Evolutionary conservation across 1,140 invertebrate genomes (phyloP), one percentile per base, ranked within the genome.

Genomic region (Brachionus koreanus): DNA sequence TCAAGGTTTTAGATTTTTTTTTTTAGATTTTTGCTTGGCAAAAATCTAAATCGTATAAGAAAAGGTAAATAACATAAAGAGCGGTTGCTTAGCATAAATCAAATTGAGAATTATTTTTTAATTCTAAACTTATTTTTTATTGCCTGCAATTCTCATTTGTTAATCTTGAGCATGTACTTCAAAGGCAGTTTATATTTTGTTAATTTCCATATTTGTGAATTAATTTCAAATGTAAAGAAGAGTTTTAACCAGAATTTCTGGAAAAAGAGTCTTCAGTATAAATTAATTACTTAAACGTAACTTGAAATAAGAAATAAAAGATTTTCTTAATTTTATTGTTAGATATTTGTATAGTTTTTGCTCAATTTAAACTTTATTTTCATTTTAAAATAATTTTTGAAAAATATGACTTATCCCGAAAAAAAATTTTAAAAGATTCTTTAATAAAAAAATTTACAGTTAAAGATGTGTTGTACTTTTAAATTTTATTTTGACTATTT

Each of bases 21-120:
- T 65, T 65, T 35, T 5, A 37, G 23, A 33, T n/a, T 33, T 33
- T 65, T 46, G 29, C 19, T 57, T 57, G 16, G 49, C 49, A n/a
- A 57, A 69, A 19, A 69, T 33, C 65, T n/a, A 39, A 69, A 12
- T 69, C 7, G 37, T 4, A 69, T 19, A 69, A 69, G 37, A 69
- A 69, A 69, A 69, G 37, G 29, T 37, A 69, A 69, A 69, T 69
- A 69, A 69, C 29, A 69, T 69, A 37, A 69, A 69, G 37, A 69
- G 65, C 65, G 65, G 65, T 69, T 69, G 65, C 65, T 69, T 69
- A 69, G 65, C 65, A 69, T 69, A 69, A 69, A 69, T 37, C 33
- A 65, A 65, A 65, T 33, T 65, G 25, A 65, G 33, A 13, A 29
- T 65, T 37, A 19, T n/a, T 57, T 57, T 52, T 57, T 9, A 9